Base-by-base conservation (phyloP, 2,797 vertebrate genomes). In the Sebastes nivosus region DNA sequence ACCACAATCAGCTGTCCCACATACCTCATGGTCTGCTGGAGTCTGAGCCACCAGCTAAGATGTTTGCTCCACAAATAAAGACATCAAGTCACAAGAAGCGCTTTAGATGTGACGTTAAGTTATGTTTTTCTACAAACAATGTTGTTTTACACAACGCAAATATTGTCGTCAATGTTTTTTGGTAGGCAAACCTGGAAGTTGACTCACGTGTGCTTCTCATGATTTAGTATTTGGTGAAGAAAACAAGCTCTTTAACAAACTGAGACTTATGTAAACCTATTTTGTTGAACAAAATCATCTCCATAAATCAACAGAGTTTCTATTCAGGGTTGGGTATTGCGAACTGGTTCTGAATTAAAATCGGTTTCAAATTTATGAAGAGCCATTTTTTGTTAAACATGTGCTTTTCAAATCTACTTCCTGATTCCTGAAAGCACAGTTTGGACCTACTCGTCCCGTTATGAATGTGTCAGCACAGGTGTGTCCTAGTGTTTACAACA, bases 21-120 rank as follows among this genome's bases (percentile, higher is more conserved):
- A 88, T 80, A 86, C 55, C 34, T 80, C 75, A 80, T 12, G 34
- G 79, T 83, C 84, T 83, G 54, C 83, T 87, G 82, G 38, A 82
- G 60, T 64, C 75, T 68, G 55, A 86, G 10, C 42, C 14, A 72
- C 38, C 36, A 77, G 57, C 64, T 50, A 55, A 78, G 32, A 75
- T 76, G 74, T 84, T 67, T 82, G 54, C 52, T 72, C 42, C 60
- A 80, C 36, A 85, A 77, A 87, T 65, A 86, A 75, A 2, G 3
- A 46, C 1, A 1, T n/a, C 18, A 52, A 34, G 8, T 68, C 29
- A 80, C 24, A 50, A 20, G 36, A 75, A 72, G 38, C 18, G 30
- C 55, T 69, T 74, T 6, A 32, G 60, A 77, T 61, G 67, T 27
- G 13, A 59, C 57, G 71, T 30, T 18, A 32, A 77, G 9, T 13